A percentile compares a stretch with the other conserved stretches of the same genome.
phyloP scores from a whole-genome alignment of 2,888 invertebrate genomes.

The Cerceris ruficornis region DNA sequence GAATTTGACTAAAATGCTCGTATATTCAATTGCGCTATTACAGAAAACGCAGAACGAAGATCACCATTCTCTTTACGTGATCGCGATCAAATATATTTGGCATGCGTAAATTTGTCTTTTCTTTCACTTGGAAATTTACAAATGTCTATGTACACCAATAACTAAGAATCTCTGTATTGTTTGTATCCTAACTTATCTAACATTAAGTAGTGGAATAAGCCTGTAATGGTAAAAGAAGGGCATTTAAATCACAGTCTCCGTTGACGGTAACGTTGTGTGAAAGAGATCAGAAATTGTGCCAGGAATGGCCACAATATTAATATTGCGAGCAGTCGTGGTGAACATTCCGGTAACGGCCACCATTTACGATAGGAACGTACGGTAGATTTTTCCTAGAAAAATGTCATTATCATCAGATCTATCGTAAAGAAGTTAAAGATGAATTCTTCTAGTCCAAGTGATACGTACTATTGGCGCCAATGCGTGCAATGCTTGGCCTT shows the following conservation, averaged over 20 bases:
- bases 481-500: constrained; percentile 76
- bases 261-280: constrained; percentile 75
- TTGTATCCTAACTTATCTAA: constrained; percentile 28
- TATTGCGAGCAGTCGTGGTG: constrained; percentile 82
- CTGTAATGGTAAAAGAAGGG: constrained; percentile 25
- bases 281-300: constrained; percentile 77
- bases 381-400: constrained; percentile 67
- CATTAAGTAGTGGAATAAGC: constrained; percentile 28
- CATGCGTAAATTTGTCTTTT: constrained; percentile 8
- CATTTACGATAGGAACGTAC: constrained; percentile 67
- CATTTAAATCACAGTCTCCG: constrained; percentile 71
- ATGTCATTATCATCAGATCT: background rate
- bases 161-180: constrained; percentile 48
- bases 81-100: constrained; percentile 4
- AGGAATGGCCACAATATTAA: constrained; percentile 87
- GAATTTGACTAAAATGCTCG: constrained; percentile 12
- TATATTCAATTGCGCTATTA: background rate
- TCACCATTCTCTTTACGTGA: background rate
- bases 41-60: constrained; percentile 1
- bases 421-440: too few species aligned
- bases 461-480: constrained; percentile 68
- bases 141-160: constrained; percentile 13
- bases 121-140: background rate
- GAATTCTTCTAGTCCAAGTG: too few species aligned
- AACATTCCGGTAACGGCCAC: constrained; percentile 77